Evolutionary conservation across 2,888 invertebrate genomes (phyloP).

Genomic region (Orchesellides sinensis): DNA sequence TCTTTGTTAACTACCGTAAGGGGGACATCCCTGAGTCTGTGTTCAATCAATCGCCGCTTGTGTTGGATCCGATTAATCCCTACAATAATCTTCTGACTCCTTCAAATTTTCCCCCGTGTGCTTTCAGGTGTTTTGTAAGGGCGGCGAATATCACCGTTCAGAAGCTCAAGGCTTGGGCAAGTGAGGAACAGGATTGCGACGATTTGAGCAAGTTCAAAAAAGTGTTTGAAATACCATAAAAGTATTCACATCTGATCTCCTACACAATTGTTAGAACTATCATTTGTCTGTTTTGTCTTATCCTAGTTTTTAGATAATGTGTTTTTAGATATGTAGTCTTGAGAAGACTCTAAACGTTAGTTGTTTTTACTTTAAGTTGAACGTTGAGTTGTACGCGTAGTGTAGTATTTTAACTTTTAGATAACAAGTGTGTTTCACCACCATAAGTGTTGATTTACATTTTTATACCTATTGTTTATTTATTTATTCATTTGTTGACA

Average conservation of each 20-base stretch:
- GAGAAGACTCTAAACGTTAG: no score
- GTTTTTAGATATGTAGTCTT: no score
- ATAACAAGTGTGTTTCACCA: no score
- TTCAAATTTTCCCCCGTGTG: constrained; percentile 31
- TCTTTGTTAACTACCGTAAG: constrained; percentile 50
- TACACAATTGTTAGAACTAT: no score
- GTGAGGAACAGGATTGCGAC: constrained; percentile 24
- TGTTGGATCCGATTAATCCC: constrained; percentile 51
- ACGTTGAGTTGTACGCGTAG: no score
- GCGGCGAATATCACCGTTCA: constrained; percentile 32
- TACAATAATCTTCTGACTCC: constrained; percentile 49
- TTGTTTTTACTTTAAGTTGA: no score
- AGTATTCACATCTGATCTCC: background rate
- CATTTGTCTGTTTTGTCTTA: no score
- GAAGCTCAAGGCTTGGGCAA: constrained; percentile 39
- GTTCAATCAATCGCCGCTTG: constrained; percentile 48
- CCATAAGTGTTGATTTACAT: no score
- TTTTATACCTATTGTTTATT: no score
- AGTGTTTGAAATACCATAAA: background rate
- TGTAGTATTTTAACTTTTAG: no score
- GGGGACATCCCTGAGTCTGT: constrained; percentile 46
- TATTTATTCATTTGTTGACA: no score
- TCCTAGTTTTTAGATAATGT: no score
- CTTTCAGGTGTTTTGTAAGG: constrained; percentile 47
- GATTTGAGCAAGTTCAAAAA: background rate